Percentiles rank a stretch among this genome's conserved stretches.
Conservation (phyloP, 1,140 invertebrate genomes). For the Pseudomyrmex gracilis region DNA sequence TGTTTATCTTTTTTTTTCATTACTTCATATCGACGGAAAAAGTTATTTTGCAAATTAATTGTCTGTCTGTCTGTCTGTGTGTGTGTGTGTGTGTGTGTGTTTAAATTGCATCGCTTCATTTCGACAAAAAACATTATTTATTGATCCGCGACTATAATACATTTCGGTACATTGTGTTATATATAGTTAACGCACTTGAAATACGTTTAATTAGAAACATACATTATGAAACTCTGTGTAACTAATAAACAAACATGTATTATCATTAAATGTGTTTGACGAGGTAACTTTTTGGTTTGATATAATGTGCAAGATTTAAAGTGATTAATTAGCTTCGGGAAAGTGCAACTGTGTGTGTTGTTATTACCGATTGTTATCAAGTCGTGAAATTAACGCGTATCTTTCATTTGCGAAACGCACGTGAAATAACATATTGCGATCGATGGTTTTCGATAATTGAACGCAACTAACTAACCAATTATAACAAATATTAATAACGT, state of each 20-base stretch:
- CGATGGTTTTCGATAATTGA: conserved; percentile 35
- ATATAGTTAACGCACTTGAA: conserved; percentile 11
- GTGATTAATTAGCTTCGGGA: conserved; percentile 21
- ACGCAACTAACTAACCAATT: not conserved
- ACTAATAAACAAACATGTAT: conserved; percentile 17
- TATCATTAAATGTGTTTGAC: conserved; percentile 14
- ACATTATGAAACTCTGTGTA: not conserved
- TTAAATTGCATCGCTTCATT: not conserved
- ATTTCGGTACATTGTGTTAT: too few relatives aligned
- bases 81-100: too few relatives aligned
- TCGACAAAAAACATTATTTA: not conserved
- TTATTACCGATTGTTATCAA: conserved; percentile 31
- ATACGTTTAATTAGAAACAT: conserved; percentile 20
- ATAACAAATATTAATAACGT: conserved; percentile 18
- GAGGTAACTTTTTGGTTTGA: conserved; percentile 14
- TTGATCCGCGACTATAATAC: not conserved
- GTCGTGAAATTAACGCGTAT: conserved; percentile 33
- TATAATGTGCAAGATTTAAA: conserved; percentile 5
- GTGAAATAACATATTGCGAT: conserved; percentile 3
- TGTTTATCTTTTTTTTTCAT: too few relatives aligned
- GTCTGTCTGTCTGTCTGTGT: too few relatives aligned
- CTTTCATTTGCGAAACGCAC: conserved; percentile 37
- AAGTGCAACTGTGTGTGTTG: conserved; percentile 3
- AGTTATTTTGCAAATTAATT: too few relatives aligned
- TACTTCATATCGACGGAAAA: too few relatives aligned